Conservation (phyloP, 2,113 vertebrate genomes). For the Dryoscopus gambensis region DNA sequence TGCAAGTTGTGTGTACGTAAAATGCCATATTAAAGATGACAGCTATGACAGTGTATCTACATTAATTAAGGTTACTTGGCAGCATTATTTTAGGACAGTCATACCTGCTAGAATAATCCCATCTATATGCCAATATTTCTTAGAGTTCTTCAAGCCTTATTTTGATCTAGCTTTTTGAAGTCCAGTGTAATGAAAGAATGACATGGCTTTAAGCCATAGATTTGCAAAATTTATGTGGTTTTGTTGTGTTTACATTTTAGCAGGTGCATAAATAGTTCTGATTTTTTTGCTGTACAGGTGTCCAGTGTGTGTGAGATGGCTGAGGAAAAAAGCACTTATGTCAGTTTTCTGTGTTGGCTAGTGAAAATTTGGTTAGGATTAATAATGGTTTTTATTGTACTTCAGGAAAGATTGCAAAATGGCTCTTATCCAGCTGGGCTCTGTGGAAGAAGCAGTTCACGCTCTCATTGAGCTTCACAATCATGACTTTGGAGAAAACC, state of each 20-base stretch:
- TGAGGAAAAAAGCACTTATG: neutral
- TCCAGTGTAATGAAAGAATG: neutral
- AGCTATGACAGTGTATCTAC: neutral
- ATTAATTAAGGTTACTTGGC: neutral
- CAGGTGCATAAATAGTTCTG: neutral
- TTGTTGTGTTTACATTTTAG: neutral
- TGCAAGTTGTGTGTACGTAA: neutral
- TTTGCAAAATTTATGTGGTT: neutral
- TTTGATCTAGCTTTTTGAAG: neutral
- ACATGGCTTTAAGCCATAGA: neutral
- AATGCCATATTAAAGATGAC: neutral
- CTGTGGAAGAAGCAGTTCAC: constrained; percentile 84
- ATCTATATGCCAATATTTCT: neutral
- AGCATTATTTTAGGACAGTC: neutral
- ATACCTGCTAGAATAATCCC: neutral
- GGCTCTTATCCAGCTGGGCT: constrained; percentile 83
- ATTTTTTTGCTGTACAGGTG: neutral
- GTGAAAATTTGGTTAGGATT: neutral
- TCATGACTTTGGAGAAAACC: constrained; percentile 82
- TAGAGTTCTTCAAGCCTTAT: neutral
- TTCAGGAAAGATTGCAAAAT: constrained; percentile 81
- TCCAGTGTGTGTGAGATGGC: neutral
- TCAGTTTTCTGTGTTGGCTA: neutral
- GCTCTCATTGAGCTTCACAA: constrained; percentile 85
- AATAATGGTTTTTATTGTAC: neutral